Evolutionary conservation across 2,113 vertebrate species (phyloP), one percentile per base, ranked within the genome.

Genomic region (Prietella phreatophila): DNA sequence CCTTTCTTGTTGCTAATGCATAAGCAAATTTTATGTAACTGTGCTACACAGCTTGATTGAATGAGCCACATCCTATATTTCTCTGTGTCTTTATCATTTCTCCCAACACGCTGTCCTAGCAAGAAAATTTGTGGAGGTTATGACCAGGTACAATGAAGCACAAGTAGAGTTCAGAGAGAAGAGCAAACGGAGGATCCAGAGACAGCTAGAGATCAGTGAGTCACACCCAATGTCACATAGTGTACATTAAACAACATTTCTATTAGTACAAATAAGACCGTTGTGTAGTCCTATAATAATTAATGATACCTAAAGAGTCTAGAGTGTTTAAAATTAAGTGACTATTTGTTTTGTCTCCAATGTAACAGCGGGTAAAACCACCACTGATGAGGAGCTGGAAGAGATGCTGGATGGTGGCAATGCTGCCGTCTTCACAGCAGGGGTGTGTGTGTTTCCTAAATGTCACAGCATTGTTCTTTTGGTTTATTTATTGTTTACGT

Each of bases 401-500:
- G 97, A 98, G 93, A 99, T 99, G 98, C 86, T 98, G 92, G 98
- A 99, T 92, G 97, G 97, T 0, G 98, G 97, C 3, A 99, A 98
- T 89, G 94, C 97, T 1, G 95, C 96, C 82, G 97, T 99, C 85
- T 98, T 98, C 92, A 96, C 95, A 86, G 96, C 97, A 0, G 98
- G 97, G 95, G 97, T 99, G 90, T 95, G 96, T 75, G 7, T 75
- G 1, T 82, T 13, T 76, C 33, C 17, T 42, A 2, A 58, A 53
- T 39, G 36, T 22, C 30, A 17, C 47, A 67, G 8, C 47, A 47
- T 30, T 1, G 4, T 58, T 33, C 9, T 71, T 73, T 58, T 58
- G 39, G 73, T 56, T 33, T 56, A 19, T 81, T 36, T 78, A 61
- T 65, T 36, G 19, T 14, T 39, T 82, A 33, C 11, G 15, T 36